These are phyloP conservation scores for Dolomedes plantarius DNA, from an alignment of 2,888 invertebrate species.

Conservation along the genomic window DNA sequence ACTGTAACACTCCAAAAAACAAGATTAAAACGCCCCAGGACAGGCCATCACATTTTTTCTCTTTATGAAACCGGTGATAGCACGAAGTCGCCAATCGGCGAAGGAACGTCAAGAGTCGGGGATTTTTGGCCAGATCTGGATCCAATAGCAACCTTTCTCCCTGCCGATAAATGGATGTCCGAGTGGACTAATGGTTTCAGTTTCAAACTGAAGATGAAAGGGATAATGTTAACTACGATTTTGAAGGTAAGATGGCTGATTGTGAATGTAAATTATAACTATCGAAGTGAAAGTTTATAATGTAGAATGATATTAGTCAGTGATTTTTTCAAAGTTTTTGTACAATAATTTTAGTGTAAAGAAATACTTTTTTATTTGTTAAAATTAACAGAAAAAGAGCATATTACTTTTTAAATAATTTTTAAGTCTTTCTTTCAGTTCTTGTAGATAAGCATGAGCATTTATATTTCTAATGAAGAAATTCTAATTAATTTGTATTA, in stretches of 20 bases:
- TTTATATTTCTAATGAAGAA: too few species aligned
- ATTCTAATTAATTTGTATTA: too few species aligned
- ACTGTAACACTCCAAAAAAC: constrained; percentile 1
- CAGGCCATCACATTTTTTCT: not conserved
- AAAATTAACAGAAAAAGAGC: too few species aligned
- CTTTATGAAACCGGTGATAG: not conserved
- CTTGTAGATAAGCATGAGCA: too few species aligned
- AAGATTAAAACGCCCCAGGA: not conserved
- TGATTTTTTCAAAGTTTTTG: too few species aligned
- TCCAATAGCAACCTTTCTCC: not conserved
- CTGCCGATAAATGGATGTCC: not conserved
- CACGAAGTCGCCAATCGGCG: not conserved
- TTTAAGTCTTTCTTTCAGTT: too few species aligned
- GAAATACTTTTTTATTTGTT: too few species aligned
- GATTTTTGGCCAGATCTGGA: not conserved
- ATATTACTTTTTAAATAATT: too few species aligned
- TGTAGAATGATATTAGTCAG: too few species aligned
- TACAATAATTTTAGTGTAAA: too few species aligned
- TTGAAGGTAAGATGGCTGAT: not conserved
- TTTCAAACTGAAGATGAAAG: not conserved
- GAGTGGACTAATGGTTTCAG: not conserved
- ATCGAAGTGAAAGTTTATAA: too few species aligned
- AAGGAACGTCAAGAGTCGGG: not conserved
- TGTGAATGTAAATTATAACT: too few species aligned
- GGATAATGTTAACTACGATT: not conserved